Conservation (phyloP, 1,140 invertebrate species). For the Drosophila serrata region DNA sequence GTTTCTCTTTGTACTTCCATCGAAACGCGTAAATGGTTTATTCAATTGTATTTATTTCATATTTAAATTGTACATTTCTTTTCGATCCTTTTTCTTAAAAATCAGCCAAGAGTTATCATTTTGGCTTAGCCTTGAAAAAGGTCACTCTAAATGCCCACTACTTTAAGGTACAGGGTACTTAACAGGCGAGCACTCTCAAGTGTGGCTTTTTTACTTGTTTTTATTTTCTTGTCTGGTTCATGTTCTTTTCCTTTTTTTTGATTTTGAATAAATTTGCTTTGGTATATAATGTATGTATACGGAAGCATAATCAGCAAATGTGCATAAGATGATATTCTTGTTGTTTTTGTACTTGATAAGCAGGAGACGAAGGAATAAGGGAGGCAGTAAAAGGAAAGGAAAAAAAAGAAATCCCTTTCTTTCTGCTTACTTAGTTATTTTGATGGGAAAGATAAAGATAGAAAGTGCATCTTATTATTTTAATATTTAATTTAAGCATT, state of each 20-base stretch:
- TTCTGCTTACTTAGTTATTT: background rate
- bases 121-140: background rate
- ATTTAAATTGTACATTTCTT: too few relatives aligned
- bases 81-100: background rate
- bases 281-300: slow-evolving; percentile 4
- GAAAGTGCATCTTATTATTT: too few relatives aligned
- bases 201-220: background rate
- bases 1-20: background rate
- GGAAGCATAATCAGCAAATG: slow-evolving; percentile 54
- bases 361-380: background rate
- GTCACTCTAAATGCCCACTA: too few relatives aligned
- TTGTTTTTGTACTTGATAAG: slow-evolving; percentile 25
- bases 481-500: too few relatives aligned
- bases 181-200: too few relatives aligned
- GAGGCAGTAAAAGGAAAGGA: background rate
- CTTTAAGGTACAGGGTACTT: background rate
- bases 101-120: background rate
- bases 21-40: too few relatives aligned
- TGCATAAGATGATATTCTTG: slow-evolving; percentile 31
- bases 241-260: background rate
- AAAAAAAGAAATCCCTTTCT: background rate
- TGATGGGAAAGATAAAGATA: too few relatives aligned
- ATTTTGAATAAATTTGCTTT: slow-evolving; percentile 18
- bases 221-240: background rate
- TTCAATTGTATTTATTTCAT: too few relatives aligned